These are phyloP conservation scores for Eudiplozoon nipponicum DNA, from an alignment of 2,888 invertebrate genomes.

Conservation along the genomic window DNA sequence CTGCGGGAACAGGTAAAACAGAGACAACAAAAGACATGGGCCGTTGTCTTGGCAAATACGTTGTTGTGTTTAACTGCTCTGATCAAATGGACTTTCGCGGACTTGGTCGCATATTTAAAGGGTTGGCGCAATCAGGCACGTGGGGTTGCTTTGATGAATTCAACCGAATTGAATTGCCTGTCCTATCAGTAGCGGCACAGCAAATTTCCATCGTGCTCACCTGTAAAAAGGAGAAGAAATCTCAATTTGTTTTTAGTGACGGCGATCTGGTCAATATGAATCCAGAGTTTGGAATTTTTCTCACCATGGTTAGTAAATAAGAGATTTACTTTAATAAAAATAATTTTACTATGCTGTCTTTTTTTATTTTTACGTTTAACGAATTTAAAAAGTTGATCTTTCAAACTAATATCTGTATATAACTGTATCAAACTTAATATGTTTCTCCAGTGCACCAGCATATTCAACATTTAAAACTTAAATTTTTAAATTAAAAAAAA, in stretches of 20 bases:
- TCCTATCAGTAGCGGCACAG: slow-evolving; percentile 69
- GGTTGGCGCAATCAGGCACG: slow-evolving; percentile 28
- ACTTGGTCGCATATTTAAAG: slow-evolving; percentile 27
- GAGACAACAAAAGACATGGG: slow-evolving; percentile 28
- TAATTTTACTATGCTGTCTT: too few species aligned
- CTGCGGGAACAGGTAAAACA: slow-evolving; percentile 53
- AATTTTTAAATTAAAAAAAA: too few species aligned
- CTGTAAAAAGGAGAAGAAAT: slow-evolving; percentile 67
- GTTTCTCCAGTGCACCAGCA: too few species aligned
- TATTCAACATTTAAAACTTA: too few species aligned
- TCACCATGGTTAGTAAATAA: slow-evolving; percentile 48
- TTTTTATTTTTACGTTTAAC: not conserved
- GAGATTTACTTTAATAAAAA: too few species aligned
- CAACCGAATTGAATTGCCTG: slow-evolving; percentile 49
- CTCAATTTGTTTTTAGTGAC: slow-evolving; percentile 60
- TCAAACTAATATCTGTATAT: too few species aligned
- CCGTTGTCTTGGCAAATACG: slow-evolving; percentile 28
- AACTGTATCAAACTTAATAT: too few species aligned
- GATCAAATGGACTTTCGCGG: slow-evolving; percentile 30
- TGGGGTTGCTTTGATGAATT: slow-evolving; percentile 30
- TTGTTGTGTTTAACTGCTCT: slow-evolving; percentile 29
- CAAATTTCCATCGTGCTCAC: slow-evolving; percentile 58
- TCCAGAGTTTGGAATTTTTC: slow-evolving; percentile 73
- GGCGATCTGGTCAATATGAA: slow-evolving; percentile 67
- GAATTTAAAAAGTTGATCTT: not conserved